Conservation (phyloP, 2,113 vertebrate species). For the Elephantulus edwardii region DNA sequence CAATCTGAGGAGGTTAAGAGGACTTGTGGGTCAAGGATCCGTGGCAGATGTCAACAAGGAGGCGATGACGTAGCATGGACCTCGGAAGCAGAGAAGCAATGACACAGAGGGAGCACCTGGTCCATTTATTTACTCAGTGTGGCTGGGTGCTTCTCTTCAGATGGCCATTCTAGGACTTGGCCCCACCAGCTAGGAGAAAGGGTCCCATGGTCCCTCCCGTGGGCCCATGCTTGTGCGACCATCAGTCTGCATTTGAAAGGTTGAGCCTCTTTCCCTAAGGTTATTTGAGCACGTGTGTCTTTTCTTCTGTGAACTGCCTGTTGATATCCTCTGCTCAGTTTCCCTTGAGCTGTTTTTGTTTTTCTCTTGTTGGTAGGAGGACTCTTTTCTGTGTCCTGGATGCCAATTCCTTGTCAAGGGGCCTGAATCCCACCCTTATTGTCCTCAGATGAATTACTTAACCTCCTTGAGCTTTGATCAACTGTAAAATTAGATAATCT, state of each 20-base stretch:
- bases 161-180: not conserved
- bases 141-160: not conserved
- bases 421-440: not conserved
- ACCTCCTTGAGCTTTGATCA: not conserved
- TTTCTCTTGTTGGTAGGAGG: not conserved
- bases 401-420: not conserved
- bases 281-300: not conserved
- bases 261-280: not conserved
- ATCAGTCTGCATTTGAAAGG: not conserved
- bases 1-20: accelerated
- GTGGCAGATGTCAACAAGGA: not conserved
- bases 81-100: not conserved
- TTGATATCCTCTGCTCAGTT: not conserved
- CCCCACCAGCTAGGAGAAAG: no score
- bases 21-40: accelerated
- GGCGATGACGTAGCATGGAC: accelerated
- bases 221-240: no score
- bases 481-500: not conserved
- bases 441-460: not conserved
- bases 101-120: not conserved
- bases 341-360: not conserved
- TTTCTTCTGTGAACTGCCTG: not conserved
- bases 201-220: not conserved
- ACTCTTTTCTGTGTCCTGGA: not conserved
- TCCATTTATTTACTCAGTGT: not conserved